Base-by-base conservation (phyloP, 2,888 invertebrate species). In the Lasioglossum leucozonium region DNA sequence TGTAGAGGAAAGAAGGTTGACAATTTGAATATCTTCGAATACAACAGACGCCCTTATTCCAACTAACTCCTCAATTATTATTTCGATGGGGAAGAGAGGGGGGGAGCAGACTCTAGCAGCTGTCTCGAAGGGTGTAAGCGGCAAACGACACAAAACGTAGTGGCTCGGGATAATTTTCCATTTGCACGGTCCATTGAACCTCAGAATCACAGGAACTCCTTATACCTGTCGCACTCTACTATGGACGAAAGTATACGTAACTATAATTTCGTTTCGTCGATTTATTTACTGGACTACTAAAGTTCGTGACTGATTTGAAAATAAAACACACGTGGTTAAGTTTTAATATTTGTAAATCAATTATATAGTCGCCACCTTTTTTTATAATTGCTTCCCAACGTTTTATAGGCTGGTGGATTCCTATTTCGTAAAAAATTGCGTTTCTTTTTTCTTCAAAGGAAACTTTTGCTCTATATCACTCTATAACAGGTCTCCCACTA, bases 221-320 rank as follows among this genome's bases (percentile, higher is more conserved):
- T 13, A 26, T 30, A 16, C 5, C 1, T 16, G 26, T 22, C 18
- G 34, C 30, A 30, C 10, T 44, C 44, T n/a, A 42, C n/a, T 6
- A 47, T 40, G 26, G 37, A n/a, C 65, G 76, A 76, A 34, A 65
- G 65, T 37, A 47, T 76, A n/a, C n/a, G 30, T 44, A 34, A 51
- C 42, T n/a, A 34, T n/a, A n/a, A 26, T 58, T 58, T 58, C 26
- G 11, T 58, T 51, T 51, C 51, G 51, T 4, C 26, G 8, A 58
- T 26, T 58, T 26, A n/a, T 40, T 40, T 37, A 37, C 5, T 4
- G 5, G 37, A 37, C 37, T 37, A 5, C 0, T 5, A 37, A 37
- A 37, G 3, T 37, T 37, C n/a, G n/a, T n/a, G n/a, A 40, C 10
- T 8, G 40, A 11, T 40, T 11, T 10, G 40, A 11, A 40, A 10